Evolutionary conservation across 2,113 vertebrate genomes (phyloP).

Genomic region (Gavialis gangeticus): DNA sequence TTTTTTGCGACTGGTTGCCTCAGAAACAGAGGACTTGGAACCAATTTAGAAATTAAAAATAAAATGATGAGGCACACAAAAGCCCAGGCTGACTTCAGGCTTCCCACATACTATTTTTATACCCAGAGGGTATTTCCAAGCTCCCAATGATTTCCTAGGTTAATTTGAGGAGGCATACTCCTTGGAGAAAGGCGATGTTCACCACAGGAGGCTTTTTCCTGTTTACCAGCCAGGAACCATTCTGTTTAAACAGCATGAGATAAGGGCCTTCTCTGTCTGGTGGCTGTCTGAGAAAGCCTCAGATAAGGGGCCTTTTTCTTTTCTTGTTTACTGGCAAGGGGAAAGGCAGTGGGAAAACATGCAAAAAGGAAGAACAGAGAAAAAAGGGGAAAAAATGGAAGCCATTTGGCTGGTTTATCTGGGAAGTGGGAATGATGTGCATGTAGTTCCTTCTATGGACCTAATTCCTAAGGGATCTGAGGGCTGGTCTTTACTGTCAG

Average conservation of each 20-base stretch:
- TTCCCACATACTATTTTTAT: constrained; percentile 33
- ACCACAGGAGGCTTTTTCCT: constrained; percentile 42
- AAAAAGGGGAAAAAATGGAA: background rate
- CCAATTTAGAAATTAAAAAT: background rate
- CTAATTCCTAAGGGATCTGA: background rate
- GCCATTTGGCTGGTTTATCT: background rate
- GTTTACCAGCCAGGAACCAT: constrained; percentile 6
- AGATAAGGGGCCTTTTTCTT: background rate
- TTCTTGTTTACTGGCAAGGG: background rate
- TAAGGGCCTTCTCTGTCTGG: background rate
- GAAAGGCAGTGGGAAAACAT: background rate
- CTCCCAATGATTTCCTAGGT: background rate
- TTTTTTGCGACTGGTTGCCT: background rate
- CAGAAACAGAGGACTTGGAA: background rate
- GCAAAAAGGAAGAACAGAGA: rapidly evolving
- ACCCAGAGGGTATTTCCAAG: background rate
- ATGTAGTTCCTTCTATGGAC: background rate
- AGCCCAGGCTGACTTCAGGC: constrained; percentile 1
- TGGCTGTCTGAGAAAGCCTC: background rate
- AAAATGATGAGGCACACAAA: background rate
- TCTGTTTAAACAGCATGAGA: constrained; percentile 1
- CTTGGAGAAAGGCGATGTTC: background rate
- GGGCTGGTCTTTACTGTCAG: background rate
- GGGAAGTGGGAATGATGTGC: background rate
- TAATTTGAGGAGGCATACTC: background rate